These are phyloP conservation scores for Whitmania pigra DNA, from an alignment of 1,140 invertebrate genomes.

Conservation along the genomic window DNA sequence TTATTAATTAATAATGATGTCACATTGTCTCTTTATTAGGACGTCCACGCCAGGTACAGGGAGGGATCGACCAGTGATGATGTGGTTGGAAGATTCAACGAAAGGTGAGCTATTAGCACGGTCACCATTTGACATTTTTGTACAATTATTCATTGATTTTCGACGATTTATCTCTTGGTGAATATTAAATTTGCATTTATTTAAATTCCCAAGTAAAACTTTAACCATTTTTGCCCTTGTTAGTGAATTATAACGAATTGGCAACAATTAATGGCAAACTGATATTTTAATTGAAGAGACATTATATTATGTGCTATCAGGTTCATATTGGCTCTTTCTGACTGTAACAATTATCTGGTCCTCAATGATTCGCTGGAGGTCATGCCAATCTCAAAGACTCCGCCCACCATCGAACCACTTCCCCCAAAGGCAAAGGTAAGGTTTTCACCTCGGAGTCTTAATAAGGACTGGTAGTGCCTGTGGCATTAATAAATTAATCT, in stretches of 20 bases:
- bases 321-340: conserved; percentile 78
- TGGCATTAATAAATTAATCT: conserved; percentile 9
- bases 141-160: background rate
- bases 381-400: conserved; percentile 75
- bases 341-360: conserved; percentile 74
- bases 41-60: conserved; percentile 86
- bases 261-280: background rate
- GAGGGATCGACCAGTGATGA: conserved; percentile 80
- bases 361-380: conserved; percentile 81
- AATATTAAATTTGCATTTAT: background rate
- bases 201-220: background rate
- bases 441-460: too few relatives aligned
- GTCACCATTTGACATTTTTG: background rate
- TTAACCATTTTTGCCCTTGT: background rate
- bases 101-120: conserved; percentile 48
- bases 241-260: background rate
- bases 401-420: conserved; percentile 62
- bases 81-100: conserved; percentile 87
- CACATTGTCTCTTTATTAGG: conserved; percentile 42
- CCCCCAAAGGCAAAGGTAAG: conserved; percentile 45
- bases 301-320: conserved; percentile 37
- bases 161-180: background rate
- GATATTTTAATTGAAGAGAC: background rate
- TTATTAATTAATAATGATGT: conserved; percentile 14
- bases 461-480: too few relatives aligned